Conservation (phyloP, 1,140 invertebrate genomes). For the Phymorhynchus buccinoides region DNA sequence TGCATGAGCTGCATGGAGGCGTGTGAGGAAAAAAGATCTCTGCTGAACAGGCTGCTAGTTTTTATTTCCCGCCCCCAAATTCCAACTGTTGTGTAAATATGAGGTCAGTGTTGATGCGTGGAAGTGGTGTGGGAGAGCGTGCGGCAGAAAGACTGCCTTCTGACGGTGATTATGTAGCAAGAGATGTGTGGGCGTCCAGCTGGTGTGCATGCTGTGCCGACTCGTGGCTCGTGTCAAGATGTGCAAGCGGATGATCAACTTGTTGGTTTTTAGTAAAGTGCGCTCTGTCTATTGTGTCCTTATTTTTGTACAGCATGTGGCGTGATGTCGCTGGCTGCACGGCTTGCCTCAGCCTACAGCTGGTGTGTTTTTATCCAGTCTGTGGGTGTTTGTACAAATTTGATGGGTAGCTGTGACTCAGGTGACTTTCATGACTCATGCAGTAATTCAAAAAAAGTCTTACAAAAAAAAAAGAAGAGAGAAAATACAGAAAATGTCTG, state of each 20-base stretch:
- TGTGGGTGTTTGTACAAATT: conserved; percentile 39
- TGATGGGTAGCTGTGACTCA: conserved; percentile 31
- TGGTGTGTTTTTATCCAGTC: conserved; percentile 29
- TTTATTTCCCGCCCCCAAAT: not conserved
- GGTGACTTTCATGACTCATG: conserved; percentile 31
- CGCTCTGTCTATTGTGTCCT: conserved; percentile 39
- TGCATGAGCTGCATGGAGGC: not conserved
- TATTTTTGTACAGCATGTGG: conserved; percentile 45
- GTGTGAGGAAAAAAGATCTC: conserved; percentile 30
- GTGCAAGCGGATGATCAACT: conserved; percentile 36
- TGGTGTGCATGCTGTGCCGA: conserved; percentile 28
- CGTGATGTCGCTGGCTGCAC: conserved; percentile 26
- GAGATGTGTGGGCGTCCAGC: conserved; percentile 38
- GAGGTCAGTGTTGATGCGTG: not conserved
- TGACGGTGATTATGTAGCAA: conserved; percentile 30
- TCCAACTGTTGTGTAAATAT: conserved; percentile 23
- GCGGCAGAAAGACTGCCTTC: conserved; percentile 17
- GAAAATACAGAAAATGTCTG: not conserved
- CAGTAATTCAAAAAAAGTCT: conserved; percentile 36
- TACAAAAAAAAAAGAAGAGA: conserved; percentile 31
- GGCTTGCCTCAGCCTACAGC: conserved; percentile 19
- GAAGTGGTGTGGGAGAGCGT: not conserved
- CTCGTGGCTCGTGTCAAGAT: conserved; percentile 21
- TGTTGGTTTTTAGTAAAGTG: conserved; percentile 34
- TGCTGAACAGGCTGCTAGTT: conserved; percentile 22